A percentile compares a stretch with the other conserved stretches of the same genome.
phyloP scores from a whole-genome alignment of 2,888 invertebrate species.

The Nemapogon koenigi region DNA sequence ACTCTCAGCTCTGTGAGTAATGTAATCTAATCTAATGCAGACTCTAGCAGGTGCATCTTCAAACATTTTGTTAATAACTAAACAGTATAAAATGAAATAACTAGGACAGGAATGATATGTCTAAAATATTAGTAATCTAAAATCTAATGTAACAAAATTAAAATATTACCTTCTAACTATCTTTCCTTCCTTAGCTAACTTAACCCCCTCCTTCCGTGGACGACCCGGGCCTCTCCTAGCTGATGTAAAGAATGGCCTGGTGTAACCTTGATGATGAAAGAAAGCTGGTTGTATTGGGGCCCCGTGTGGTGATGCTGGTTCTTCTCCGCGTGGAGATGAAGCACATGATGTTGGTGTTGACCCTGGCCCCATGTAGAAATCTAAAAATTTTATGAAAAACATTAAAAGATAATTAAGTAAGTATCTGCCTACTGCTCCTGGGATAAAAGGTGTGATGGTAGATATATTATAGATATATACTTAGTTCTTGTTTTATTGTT shows the following conservation, averaged over 20 bases:
- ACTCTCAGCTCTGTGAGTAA: too few species aligned
- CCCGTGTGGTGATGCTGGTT: constrained; percentile 68
- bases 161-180: constrained; percentile 49
- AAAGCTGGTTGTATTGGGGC: constrained; percentile 40
- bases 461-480: too few species aligned
- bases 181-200: constrained; percentile 52
- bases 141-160: not conserved
- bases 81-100: too few species aligned
- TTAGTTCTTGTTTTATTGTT: too few species aligned
- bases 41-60: too few species aligned
- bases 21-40: too few species aligned
- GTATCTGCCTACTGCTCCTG: too few species aligned
- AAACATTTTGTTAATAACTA: too few species aligned
- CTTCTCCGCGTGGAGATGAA: constrained; percentile 67
- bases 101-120: too few species aligned
- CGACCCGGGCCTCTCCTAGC: constrained; percentile 79
- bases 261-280: constrained; percentile 51
- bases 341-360: constrained; percentile 71
- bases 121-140: too few species aligned
- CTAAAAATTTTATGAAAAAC: constrained; percentile 23
- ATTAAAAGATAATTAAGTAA: too few species aligned
- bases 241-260: constrained; percentile 53
- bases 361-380: constrained; percentile 67
- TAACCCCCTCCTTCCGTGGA: constrained; percentile 77
- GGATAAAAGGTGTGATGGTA: too few species aligned